Percentiles rank a stretch among this genome's conserved stretches.
phyloP scores from a whole-genome alignment of 2,797 vertebrate genomes.

The Scolopax bukidnonensis region DNA sequence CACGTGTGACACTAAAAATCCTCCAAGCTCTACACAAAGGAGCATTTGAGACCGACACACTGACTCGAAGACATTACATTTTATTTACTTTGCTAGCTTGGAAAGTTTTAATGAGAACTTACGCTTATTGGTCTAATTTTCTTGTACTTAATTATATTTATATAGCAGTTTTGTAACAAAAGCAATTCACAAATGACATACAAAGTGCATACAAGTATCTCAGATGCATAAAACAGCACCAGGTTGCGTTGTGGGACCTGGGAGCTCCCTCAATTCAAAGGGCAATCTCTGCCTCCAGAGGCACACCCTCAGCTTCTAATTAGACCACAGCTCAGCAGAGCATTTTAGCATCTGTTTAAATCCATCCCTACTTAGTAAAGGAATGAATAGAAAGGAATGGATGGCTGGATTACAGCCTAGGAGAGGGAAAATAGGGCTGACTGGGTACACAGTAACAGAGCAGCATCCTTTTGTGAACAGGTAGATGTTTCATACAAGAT shows the following conservation, averaged over 20 bases:
- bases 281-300: constrained; percentile 28
- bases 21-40: background rate
- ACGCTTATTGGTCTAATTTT: background rate
- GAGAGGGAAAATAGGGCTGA: background rate
- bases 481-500: background rate
- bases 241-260: background rate
- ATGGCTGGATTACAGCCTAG: background rate
- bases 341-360: constrained; percentile 64
- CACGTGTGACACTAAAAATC: background rate
- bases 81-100: background rate
- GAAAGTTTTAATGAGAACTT: background rate
- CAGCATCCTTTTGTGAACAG: background rate
- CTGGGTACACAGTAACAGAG: background rate
- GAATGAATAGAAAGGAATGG: constrained; percentile 46
- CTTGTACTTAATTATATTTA: background rate
- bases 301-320: constrained; percentile 50
- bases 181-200: background rate
- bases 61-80: background rate
- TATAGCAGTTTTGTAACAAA: background rate
- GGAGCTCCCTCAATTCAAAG: background rate
- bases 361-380: constrained; percentile 48
- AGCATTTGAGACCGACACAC: background rate
- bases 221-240: background rate
- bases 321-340: constrained; percentile 55
- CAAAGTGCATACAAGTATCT: background rate